Evolutionary conservation across 2,888 invertebrate genomes (phyloP), one percentile per base, ranked within the genome.

Genomic region (Acleris emargana): DNA sequence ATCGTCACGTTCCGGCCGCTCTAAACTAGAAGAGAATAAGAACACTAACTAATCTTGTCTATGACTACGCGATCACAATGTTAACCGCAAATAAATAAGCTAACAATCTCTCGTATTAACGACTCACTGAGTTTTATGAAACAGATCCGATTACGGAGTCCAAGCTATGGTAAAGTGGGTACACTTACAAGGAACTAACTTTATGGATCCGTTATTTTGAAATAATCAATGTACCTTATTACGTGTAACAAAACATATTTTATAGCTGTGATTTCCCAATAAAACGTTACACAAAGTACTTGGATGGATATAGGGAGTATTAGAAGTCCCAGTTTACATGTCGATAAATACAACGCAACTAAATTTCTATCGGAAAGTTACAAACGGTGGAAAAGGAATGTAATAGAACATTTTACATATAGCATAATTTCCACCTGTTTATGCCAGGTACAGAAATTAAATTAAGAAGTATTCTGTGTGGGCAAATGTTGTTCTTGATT

Each of bases 1-100:
- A 60, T 61, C 69, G 69, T 67, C 53, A 72, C 70, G 82, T 86
- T 86, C 83, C 75, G 76, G 67, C 83, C 75, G 76, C 85, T 87
- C 82, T 86, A 81, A 70, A 76, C 62, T 62, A 67, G 67, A 79
- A 85, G 82, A 85, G 82, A 76, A 84, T 83, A 80, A 81, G 80
- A 84, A 81, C 78, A 76, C 67, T 43, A 53, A 66, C 52, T 57
- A 45, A 45, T 54, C 22, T 51, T 62, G 58, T 67, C 69, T 68
- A 67, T 59, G 58, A 58, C 62, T 62, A 54, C 51, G 58, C 58
- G 67, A 58, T 68, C 51, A 49, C 25, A 51, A 43, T 54, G 42
- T 47, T 47, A 60, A 66, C 61, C 58, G 61, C 66, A 38, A 66
- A 66, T 66, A 61, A 66, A 61, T 64, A 64, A 58, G 64, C 59